These are phyloP conservation scores for Nomia melanderi DNA, from an alignment of 1,140 invertebrate genomes.

Conservation along the genomic window DNA sequence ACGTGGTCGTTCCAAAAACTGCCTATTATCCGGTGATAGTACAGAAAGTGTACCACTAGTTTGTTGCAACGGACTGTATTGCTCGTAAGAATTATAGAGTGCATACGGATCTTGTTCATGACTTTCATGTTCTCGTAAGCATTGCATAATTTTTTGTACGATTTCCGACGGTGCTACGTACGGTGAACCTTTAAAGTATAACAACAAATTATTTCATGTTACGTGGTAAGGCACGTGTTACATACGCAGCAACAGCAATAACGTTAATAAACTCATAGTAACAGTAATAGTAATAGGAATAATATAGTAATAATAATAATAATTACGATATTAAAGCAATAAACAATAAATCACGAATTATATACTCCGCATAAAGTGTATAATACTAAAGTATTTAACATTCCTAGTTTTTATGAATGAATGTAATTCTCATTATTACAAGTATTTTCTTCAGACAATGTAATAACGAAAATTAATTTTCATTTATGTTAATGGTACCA, in stretches of 20 bases:
- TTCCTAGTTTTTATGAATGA: neutral
- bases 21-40: conserved; percentile 81
- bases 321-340: neutral
- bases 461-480: neutral
- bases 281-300: conserved; percentile 1
- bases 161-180: conserved; percentile 82
- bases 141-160: conserved; percentile 83
- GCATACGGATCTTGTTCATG: conserved; percentile 73
- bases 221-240: neutral
- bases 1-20: conserved; percentile 81
- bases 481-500: neutral
- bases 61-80: conserved; percentile 56
- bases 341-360: neutral
- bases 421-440: neutral
- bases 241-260: neutral
- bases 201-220: conserved; percentile 17
- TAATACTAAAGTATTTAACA: neutral
- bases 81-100: conserved; percentile 59
- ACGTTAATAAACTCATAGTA: neutral
- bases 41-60: conserved; percentile 73
- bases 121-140: conserved; percentile 81
- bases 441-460: neutral
- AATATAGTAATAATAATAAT: conserved; percentile 11
- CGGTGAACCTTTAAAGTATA: conserved; percentile 76
- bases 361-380: conserved; percentile 3